Evolutionary conservation across 2,113 vertebrate species (phyloP), one percentile per base, ranked within the genome.

Genomic region (Mirza zaza): DNA sequence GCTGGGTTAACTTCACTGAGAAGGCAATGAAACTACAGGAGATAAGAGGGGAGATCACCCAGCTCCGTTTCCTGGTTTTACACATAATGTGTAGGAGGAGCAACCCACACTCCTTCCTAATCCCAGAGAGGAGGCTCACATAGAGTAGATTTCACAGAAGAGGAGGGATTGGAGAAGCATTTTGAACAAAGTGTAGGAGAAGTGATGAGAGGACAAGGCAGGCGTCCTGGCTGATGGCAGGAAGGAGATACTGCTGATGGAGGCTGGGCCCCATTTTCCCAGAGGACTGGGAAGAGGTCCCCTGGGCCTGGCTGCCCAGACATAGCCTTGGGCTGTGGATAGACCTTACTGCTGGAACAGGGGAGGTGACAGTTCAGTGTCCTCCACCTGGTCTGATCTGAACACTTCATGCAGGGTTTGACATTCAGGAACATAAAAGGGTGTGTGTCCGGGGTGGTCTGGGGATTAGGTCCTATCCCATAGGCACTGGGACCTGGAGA

Each of bases 41-140:
- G 29, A 48, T 20, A 1, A 0, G 21, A 20, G 17, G n/a, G 10
- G 36, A 12, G 12, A n/a, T 11, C 8, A 0, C 29, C 8, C 15
- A 10, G 63, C 42, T 73, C 39, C 3, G 34, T 32, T 45, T 3
- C 25, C 34, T 36, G 25, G 23, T 32, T 87, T 76, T 18, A 42
- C 50, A 87, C 67, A 48, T 27, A n/a, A 4, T 13, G 3, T 55
- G 80, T 36, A 39, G 32, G 18, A 61, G 48, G 42, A 79, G 13
- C 6, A 18, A 6, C 39, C 68, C 21, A 34, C 12, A 18, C 52
- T 18, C 52, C 6, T 34, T 10, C 4, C 6, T 34, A 15, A 6
- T 42, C 23, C 42, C 14, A n/a, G 39, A 0, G 13, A 39, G 27
- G 1, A 75, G 59, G 3, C 42, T 3, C 15, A 34, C 8, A 3